Base-by-base conservation (phyloP, 2,113 vertebrate genomes). In the Carassius gibelio region DNA sequence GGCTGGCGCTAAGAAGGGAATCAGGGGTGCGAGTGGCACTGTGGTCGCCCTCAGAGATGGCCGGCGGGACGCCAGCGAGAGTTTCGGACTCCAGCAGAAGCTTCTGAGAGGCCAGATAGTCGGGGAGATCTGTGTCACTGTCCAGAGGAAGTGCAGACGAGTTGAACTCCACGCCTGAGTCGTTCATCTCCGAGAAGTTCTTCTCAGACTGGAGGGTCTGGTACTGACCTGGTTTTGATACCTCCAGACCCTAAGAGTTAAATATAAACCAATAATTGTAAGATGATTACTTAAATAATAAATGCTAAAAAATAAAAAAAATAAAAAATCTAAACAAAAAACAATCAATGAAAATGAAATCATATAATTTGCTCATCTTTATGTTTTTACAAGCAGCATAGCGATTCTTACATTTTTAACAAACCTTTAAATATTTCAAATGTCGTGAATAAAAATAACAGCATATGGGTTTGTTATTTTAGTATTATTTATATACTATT, bases 101-200 rank as follows among this genome's bases (percentile, higher is more conserved):
- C 85, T 93, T 93, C 89, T 92, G 88, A 82, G 94, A 94, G 69
- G 91, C 87, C 66, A 89, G 92, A 78, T 91, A 93, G 80, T 86
- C 88, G 3, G 69, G 90, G 0, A 57, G 86, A 0, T 94, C 94
- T 0, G 94, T 93, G 90, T 94, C 94, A 10, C 93, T 95, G 92
- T 95, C 94, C 50, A 92, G 75, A 0, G 94, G 94, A 50, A 92
- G 84, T 7, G 82, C 87, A 0, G 92, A 89, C 50, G 0, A 69
- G 75, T 85, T 91, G 77, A 93, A 94, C 88, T 95, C 94, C 19
- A 92, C 92, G 1, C 91, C 94, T 0, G 94, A 95, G 88, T 95
- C 94, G 0, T 91, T 95, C 92, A 93, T 92, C 75, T 95, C 94
- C 89, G 93, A 9, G 8, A 93, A 88, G 75, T 92, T 91, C 34